phyloP scores from a whole-genome alignment of 1,140 invertebrate genomes.

The Pachyrhynchus sulphureomaculatus region DNA sequence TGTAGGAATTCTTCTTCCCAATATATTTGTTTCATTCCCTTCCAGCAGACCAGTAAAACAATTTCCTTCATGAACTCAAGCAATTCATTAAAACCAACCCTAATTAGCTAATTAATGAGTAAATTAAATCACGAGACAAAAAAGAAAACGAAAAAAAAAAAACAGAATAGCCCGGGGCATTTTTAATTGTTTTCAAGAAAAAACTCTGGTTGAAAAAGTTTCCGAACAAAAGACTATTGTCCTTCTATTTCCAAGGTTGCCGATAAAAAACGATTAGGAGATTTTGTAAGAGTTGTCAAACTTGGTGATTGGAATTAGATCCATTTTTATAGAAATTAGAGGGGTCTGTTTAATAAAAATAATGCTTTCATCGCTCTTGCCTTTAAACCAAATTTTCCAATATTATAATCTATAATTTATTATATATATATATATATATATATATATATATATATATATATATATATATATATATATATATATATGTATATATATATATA shows the following conservation, averaged over 20 bases:
- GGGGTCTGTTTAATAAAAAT: too few species aligned
- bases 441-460: too few species aligned
- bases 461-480: too few species aligned
- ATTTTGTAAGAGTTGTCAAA: background rate
- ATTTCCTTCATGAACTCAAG: background rate
- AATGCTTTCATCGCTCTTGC: too few species aligned
- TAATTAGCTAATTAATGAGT: slow-evolving; percentile 1
- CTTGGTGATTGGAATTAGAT: background rate
- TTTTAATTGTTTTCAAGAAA: slow-evolving; percentile 8
- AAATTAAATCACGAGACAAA: slow-evolving; percentile 10
- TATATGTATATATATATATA: too few species aligned
- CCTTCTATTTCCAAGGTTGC: background rate
- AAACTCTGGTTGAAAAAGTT: background rate
- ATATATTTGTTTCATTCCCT: background rate
- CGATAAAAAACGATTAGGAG: background rate
- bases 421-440: too few species aligned
- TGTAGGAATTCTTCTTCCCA: background rate
- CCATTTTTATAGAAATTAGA: background rate
- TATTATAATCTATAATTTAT: too few species aligned
- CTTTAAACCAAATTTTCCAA: too few species aligned
- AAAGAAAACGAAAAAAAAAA: background rate
- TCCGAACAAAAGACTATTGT: slow-evolving; percentile 12
- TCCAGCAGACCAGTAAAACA: too few species aligned
- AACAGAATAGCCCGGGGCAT: background rate
- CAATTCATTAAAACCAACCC: background rate